phyloP scores from a whole-genome alignment of 2,113 vertebrate genomes.

The Xenus cinereus region DNA sequence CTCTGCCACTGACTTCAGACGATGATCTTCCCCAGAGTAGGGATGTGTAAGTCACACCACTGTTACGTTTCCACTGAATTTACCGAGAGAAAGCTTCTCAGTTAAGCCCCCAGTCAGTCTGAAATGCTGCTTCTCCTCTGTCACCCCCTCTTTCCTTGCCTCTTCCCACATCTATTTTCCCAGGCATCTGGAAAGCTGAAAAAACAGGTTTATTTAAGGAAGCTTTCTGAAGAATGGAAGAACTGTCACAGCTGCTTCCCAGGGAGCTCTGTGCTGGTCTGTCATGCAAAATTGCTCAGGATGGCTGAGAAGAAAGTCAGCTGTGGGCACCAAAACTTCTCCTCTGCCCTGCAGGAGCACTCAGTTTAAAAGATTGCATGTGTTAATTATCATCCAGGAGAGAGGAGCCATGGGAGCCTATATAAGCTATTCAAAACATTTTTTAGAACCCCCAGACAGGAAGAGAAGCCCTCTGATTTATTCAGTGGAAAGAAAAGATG shows the following conservation, averaged over 20 bases:
- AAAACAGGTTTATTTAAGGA: not conserved
- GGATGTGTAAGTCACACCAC: not conserved
- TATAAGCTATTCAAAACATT: not conserved
- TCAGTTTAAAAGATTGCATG: not conserved
- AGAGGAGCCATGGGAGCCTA: not conserved
- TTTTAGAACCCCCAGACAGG: not conserved
- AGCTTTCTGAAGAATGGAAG: not conserved
- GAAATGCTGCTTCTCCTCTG: not conserved
- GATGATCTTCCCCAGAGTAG: not conserved
- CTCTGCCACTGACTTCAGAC: not conserved
- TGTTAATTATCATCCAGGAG: not conserved
- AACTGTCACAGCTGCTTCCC: not conserved
- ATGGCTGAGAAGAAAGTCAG: not conserved
- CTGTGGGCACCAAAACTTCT: not conserved
- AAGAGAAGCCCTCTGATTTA: not conserved
- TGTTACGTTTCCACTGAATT: not conserved
- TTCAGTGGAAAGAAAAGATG: not conserved
- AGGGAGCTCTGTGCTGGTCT: not conserved
- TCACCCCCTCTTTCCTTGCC: not conserved
- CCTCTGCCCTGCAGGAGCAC: not conserved
- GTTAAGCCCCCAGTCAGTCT: not conserved
- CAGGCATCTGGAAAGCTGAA: not conserved
- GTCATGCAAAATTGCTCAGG: not conserved
- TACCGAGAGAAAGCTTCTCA: not conserved
- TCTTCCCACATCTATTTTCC: not conserved